Evolutionary conservation across 2,888 invertebrate species (phyloP), one percentile per base, ranked within the genome.

Genomic region (Callyntrura sp.): DNA sequence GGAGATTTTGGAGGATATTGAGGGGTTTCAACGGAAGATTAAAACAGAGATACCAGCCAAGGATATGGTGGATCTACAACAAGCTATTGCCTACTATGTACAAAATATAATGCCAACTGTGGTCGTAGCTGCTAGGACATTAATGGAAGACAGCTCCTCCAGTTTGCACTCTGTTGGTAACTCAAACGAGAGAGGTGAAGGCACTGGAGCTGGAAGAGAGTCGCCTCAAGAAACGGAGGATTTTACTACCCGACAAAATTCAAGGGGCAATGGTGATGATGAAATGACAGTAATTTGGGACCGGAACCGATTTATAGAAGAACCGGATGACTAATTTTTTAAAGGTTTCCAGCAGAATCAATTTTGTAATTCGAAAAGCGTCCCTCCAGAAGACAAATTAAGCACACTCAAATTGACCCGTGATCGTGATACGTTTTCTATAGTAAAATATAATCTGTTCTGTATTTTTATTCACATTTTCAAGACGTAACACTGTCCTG

Each of bases 1-100:
- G 28, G 85, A 88, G n/a, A 76, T 91, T 28, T 20, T 91, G 0
- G 76, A 85, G 14, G 88, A 91, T 76, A 91, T 91, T 20, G 90
- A 91, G 0, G 48, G 82, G 17, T 88, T 91, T 35, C 87, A 90
- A 28, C 12, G 28, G 28, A 45, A 28, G 28, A 55, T 73, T 6
- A 57, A 82, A 48, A 25, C 20, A 17, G 81, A 79, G 14, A 45
- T 90, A 12, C 17, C 70, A 23, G 17, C 48, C 20, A 28, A 70
- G 14, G 81, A 90, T 20, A 81, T 82, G 35, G 8, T 17, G 9
- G 12, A 73, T 28, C 14, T 85, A 0, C 85, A 90, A 62, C 8
- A 73, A 20, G 81, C 85, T 17, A 82, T 90, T n/a, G 57, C 78
- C 0, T 43, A 79, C 20, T 90, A 90, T 62, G 81, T 90, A 3